These are phyloP conservation scores for Catostylus mosaicus DNA, from an alignment of 30 jellyfish, hydroid and myxozoan genomes.

Conservation along the genomic window DNA sequence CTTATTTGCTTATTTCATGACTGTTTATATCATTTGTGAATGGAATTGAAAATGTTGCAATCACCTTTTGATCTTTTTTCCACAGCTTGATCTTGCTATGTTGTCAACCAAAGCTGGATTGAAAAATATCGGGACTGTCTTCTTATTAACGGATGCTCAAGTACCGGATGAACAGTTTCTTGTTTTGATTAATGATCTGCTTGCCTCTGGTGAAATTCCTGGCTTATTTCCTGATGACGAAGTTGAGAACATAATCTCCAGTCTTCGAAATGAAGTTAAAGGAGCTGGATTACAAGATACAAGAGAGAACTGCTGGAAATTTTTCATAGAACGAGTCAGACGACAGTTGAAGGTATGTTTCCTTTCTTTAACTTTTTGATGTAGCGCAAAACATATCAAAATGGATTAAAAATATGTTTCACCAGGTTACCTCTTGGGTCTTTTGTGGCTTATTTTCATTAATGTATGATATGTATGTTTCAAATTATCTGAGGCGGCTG, in stretches of 20 bases:
- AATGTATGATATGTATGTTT: too few species aligned
- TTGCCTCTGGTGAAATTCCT: conserved; percentile 99
- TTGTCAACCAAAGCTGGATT: conserved; percentile 97
- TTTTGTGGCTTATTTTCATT: too few species aligned
- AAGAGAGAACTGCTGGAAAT: conserved; percentile 98
- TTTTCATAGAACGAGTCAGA: conserved; percentile 89
- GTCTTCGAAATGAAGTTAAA: conserved; percentile 94
- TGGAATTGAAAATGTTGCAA: background rate
- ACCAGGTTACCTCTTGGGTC: too few species aligned
- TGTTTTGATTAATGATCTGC: conserved; percentile 90
- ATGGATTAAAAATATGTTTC: too few species aligned
- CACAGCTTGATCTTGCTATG: conserved; percentile 92
- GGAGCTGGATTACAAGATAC: conserved; percentile 99
- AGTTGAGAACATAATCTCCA: conserved; percentile 86
- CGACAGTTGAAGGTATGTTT: conserved; percentile 87
- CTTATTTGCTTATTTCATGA: too few species aligned
- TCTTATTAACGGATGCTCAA: conserved; percentile 96
- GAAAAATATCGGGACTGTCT: conserved; percentile 93
- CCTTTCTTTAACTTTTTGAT: too few species aligned
- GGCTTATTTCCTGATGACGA: conserved; percentile 98
- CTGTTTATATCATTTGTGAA: background rate
- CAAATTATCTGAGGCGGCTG: too few species aligned
- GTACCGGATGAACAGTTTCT: conserved; percentile 95
- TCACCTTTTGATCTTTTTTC: background rate
- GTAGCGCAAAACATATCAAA: too few species aligned